phyloP scores from a whole-genome alignment of 2,888 invertebrate genomes.

The Drosophila nr. fundita region DNA sequence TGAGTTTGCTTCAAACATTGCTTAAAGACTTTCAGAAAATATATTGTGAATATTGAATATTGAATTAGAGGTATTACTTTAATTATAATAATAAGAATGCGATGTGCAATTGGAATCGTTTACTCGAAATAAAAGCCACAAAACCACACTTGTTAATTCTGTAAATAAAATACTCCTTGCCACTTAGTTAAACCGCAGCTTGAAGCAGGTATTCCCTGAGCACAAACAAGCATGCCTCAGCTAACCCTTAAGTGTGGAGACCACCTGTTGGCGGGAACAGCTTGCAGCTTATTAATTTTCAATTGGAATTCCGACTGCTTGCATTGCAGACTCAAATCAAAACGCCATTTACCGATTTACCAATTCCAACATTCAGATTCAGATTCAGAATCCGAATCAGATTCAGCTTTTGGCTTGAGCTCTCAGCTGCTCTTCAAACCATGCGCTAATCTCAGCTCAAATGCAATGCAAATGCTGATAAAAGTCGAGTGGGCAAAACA shows the following conservation, averaged over 20 bases:
- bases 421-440: constrained; percentile 31
- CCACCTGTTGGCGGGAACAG: constrained; percentile 16
- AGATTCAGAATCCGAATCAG: background rate
- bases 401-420: constrained; percentile 5
- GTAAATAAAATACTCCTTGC: background rate
- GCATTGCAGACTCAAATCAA: constrained; percentile 46
- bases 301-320: constrained; percentile 42
- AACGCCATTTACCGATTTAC: constrained; percentile 64
- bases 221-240: background rate
- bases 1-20: background rate
- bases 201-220: background rate
- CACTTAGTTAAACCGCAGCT: background rate
- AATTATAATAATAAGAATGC: background rate
- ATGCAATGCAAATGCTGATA: constrained; percentile 68
- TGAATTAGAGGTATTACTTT: background rate
- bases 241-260: background rate
- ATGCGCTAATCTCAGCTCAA: constrained; percentile 75
- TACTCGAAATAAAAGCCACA: background rate
- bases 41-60: too few species aligned
- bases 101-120: background rate
- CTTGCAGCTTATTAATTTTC: constrained; percentile 63
- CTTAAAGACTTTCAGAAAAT: background rate
- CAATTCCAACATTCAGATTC: constrained; percentile 31
- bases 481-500: constrained; percentile 39
- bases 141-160: background rate